phyloP scores from a whole-genome alignment of 2,113 vertebrate species.

The Pangasianodon gigas region DNA sequence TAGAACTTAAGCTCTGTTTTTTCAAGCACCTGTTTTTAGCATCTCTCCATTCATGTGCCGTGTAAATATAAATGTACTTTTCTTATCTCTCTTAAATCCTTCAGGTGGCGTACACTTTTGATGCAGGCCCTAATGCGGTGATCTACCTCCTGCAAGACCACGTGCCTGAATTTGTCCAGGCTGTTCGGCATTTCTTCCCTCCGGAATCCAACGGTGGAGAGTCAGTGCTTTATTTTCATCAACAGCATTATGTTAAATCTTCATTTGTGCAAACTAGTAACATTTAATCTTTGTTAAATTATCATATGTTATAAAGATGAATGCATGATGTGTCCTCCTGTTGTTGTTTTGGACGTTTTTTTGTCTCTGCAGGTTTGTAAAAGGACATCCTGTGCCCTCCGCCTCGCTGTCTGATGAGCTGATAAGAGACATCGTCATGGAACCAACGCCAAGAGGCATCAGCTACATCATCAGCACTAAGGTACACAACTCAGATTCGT shows the following conservation, averaged over 20 bases:
- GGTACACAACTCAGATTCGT: constrained; percentile 61
- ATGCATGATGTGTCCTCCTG: background rate
- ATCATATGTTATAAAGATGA: background rate
- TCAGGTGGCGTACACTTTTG: constrained; percentile 91
- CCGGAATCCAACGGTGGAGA: constrained; percentile 75
- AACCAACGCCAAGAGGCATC: constrained; percentile 75
- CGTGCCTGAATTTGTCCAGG: constrained; percentile 80
- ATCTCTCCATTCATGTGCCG: background rate
- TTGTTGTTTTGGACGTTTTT: background rate
- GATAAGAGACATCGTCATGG: constrained; percentile 63
- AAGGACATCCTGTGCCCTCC: constrained; percentile 74
- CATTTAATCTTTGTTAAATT: background rate
- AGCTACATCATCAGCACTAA: constrained; percentile 86
- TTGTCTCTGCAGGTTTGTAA: constrained; percentile 78
- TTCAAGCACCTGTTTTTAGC: background rate
- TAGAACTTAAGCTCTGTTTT: background rate
- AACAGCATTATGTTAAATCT: background rate
- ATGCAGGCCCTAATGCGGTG: constrained; percentile 92
- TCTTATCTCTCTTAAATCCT: constrained; percentile 26
- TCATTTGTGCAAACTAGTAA: background rate
- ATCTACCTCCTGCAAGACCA: constrained; percentile 82
- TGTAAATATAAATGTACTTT: background rate
- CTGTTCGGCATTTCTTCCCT: constrained; percentile 84
- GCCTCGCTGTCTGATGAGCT: constrained; percentile 72
- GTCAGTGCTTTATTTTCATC: constrained; percentile 71